Conservation (phyloP, 2,888 invertebrate species). For the Torymus aiolomorphi region DNA sequence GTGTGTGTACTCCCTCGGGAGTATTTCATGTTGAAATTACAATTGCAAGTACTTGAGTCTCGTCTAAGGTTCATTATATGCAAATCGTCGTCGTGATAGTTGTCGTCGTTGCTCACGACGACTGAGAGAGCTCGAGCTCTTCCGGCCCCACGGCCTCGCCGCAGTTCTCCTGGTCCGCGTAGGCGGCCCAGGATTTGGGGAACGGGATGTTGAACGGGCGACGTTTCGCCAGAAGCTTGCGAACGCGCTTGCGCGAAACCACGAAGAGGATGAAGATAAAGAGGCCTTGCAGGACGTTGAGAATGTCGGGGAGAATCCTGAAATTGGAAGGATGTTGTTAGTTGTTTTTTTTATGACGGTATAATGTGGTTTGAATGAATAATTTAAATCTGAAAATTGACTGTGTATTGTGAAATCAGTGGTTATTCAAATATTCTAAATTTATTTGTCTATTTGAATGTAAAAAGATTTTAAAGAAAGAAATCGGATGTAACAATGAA, state of each 20-base stretch:
- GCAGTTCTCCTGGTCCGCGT: constrained; percentile 71
- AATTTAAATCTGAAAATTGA: not conserved
- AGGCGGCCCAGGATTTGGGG: constrained; percentile 73
- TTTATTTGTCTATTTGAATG: not conserved
- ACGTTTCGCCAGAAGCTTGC: constrained; percentile 73
- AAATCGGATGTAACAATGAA: too few relatives aligned
- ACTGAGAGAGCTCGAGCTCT: constrained; percentile 70
- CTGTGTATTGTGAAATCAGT: not conserved
- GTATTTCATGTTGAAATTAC: too few relatives aligned
- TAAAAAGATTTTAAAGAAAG: too few relatives aligned
- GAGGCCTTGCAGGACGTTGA: constrained; percentile 75
- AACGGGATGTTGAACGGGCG: constrained; percentile 70
- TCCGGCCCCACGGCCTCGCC: constrained; percentile 65
- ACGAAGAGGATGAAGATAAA: constrained; percentile 74
- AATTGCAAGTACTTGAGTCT: too few relatives aligned
- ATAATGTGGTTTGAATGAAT: too few relatives aligned
- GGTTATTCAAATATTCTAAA: not conserved
- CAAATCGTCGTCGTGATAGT: not conserved
- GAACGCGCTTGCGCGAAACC: constrained; percentile 77
- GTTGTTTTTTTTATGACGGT: too few relatives aligned
- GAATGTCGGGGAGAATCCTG: constrained; percentile 74
- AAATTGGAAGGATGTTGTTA: not conserved
- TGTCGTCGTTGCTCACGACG: constrained; percentile 47
- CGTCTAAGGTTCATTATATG: not conserved
- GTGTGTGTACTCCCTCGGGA: too few relatives aligned